These are phyloP conservation scores for Burhinus oedicnemus DNA, from an alignment of 2,113 vertebrate genomes.

Conservation along the genomic window DNA sequence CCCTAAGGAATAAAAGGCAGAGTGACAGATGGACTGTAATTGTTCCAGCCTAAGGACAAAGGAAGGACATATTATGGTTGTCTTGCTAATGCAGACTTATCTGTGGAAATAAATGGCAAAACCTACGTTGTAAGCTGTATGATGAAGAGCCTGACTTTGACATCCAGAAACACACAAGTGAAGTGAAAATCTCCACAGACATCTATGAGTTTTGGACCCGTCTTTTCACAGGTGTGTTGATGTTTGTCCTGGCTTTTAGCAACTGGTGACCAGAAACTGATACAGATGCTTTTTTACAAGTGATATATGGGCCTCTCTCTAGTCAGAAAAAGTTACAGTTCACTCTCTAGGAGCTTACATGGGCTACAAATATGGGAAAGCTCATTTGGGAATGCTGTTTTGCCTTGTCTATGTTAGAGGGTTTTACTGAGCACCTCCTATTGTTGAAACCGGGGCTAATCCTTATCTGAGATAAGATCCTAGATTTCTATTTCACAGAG, in stretches of 20 bases:
- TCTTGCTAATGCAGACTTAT: not conserved
- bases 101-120: not conserved
- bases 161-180: not conserved
- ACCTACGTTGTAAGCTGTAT: not conserved
- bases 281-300: not conserved
- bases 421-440: not conserved
- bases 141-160: not conserved
- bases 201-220: not conserved
- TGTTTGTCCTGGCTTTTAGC: not conserved
- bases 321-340: not conserved
- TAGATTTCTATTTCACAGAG: not conserved
- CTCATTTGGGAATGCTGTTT: not conserved
- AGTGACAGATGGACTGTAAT: not conserved
- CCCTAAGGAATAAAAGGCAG: not conserved
- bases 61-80: not conserved
- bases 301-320: not conserved
- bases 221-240: not conserved
- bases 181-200: not conserved
- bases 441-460: not conserved
- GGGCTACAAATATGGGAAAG: not conserved
- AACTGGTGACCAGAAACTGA: not conserved
- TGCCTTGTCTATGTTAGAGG: not conserved
- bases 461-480: not conserved
- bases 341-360: not conserved
- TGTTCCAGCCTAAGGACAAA: not conserved